Percentiles rank a stretch among this genome's conserved stretches.
Evolutionary conservation across 2,888 invertebrate species (phyloP).

Genomic region (Onchidella celtica): DNA sequence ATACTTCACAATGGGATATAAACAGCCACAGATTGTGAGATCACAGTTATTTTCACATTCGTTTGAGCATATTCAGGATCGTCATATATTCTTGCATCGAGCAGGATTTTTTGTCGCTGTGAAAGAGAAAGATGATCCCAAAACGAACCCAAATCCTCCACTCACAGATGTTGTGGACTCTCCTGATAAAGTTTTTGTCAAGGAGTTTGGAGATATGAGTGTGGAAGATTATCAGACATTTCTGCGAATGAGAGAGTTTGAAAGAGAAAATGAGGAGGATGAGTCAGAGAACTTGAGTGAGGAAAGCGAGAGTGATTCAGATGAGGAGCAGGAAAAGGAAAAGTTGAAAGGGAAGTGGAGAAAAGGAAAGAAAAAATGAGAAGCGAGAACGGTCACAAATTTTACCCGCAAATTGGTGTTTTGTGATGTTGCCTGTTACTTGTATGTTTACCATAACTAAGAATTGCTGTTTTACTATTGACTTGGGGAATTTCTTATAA

Average conservation of each 20-base stretch:
- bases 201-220: background rate
- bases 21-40: background rate
- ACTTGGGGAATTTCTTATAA: too few relatives aligned
- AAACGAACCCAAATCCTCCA: conserved; percentile 40
- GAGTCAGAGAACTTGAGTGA: background rate
- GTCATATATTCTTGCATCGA: conserved; percentile 26
- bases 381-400: too few relatives aligned
- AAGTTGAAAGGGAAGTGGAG: background rate
- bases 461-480: too few relatives aligned
- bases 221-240: conserved; percentile 30
- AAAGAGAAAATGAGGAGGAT: conserved; percentile 32
- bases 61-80: conserved; percentile 23
- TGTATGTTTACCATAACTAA: too few relatives aligned
- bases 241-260: conserved; percentile 33
- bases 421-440: too few relatives aligned
- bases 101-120: conserved; percentile 33
- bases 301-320: background rate
- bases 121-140: conserved; percentile 38
- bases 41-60: conserved; percentile 10
- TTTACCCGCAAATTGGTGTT: too few relatives aligned
- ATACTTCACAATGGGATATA: conserved; percentile 37
- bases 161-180: conserved; percentile 29
- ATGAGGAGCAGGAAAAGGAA: background rate
- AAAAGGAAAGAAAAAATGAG: background rate
- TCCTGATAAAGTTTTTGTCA: background rate